Conservation (phyloP, 2,888 invertebrate species). For the Emmelina monodactyla region DNA sequence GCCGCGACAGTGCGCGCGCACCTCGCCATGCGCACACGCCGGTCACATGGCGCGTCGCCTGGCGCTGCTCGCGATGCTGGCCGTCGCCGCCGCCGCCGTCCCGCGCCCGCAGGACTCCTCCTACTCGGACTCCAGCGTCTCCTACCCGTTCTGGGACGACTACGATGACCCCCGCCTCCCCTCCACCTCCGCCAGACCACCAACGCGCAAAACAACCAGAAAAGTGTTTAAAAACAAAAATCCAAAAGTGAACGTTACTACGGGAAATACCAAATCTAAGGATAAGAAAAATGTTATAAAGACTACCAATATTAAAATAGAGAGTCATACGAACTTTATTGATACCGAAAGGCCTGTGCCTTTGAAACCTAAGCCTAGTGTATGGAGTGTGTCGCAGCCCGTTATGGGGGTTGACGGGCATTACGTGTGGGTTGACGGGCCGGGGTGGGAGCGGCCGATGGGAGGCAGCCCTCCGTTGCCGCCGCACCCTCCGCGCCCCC, state of each 20-base stretch:
- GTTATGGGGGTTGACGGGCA: constrained; percentile 27
- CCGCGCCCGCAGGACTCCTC: constrained; percentile 28
- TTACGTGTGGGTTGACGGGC: constrained; percentile 29
- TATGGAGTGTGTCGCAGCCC: constrained; percentile 18
- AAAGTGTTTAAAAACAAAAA: constrained; percentile 44
- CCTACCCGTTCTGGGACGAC: constrained; percentile 43
- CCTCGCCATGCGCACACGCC: constrained; percentile 62
- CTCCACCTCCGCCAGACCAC: not conserved
- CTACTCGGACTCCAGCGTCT: constrained; percentile 39
- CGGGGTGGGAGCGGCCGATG: constrained; percentile 18
- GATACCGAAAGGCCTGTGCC: constrained; percentile 33
- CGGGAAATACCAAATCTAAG: constrained; percentile 33
- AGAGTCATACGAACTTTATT: constrained; percentile 54
- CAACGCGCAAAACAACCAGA: constrained; percentile 16
- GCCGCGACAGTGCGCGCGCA: constrained; percentile 36
- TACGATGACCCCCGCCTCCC: constrained; percentile 44
- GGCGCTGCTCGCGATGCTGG: constrained; percentile 58
- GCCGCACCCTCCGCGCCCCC: constrained; percentile 18
- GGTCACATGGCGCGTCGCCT: constrained; percentile 61
- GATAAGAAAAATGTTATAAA: constrained; percentile 40
- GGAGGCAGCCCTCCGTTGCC: constrained; percentile 9
- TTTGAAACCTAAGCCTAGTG: constrained; percentile 19
- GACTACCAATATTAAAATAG: constrained; percentile 51
- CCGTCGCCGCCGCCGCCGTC: constrained; percentile 35
- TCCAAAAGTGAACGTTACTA: constrained; percentile 43